Evolutionary conservation across 2,888 invertebrate genomes (phyloP), one percentile per base, ranked within the genome.

Genomic region (Penaeus monodon): DNA sequence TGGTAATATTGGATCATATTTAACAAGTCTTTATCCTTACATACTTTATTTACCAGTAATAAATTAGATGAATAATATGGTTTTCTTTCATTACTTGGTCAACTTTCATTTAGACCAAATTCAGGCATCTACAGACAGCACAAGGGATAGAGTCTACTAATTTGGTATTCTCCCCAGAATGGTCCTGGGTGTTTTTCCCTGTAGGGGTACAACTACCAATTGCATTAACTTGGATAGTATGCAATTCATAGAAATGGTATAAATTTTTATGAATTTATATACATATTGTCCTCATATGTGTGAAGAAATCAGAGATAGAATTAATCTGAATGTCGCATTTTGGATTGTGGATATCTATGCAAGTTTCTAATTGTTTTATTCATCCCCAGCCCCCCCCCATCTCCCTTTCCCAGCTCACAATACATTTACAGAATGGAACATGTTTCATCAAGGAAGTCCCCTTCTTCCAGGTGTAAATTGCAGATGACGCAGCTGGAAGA

Each of bases 131-230:
- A 85, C 82, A 78, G 33, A 81, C 90, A 20, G 68, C 63, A n/a
- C 84, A 84, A 91, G 92, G 92, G 81, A 57, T 92, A n/a, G 80
- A 91, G 44, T 85, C 89, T 93, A 91, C 89, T 92, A n/a, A 86
- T 63, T 92, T 27, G 92, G 91, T 4, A 91, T 92, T 38, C 91
- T n/a, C 66, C 91, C 4, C 83, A 91, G 44, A 92, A 86, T 93
- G 88, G 91, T 93, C 7, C 90, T 93, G 7, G 93, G 92, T 27
- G 91, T 93, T n/a, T n/a, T n/a, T 17, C 93, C 93, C 1, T 93
- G 93, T 93, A 93, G 90, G 93, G 93, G 7, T 93, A 93, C 90
- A 88, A 91, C 84, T 93, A 93, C 88, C 90, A 90, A 7, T 93
- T 93, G 93, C 88, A 70, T 91, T 63, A 79, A 78, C 22, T 68